phyloP scores from a whole-genome alignment of 2,888 invertebrate species.

The Nemoura dubitans region DNA sequence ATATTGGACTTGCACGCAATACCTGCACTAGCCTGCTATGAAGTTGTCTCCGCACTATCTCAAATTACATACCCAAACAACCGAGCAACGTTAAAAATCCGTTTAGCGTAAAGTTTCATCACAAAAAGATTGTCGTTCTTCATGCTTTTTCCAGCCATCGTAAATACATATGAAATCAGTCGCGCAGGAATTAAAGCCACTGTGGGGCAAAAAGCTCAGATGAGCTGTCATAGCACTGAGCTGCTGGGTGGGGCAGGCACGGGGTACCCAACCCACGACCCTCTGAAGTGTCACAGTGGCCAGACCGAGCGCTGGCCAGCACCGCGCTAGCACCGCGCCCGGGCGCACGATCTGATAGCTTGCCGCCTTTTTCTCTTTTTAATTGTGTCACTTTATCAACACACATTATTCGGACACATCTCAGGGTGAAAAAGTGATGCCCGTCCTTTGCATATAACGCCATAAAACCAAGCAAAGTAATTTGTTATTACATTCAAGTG shows the following conservation, averaged over 20 bases:
- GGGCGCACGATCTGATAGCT: background rate
- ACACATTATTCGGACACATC: background rate
- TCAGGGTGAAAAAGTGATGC: background rate
- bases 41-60: no score
- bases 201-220: background rate
- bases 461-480: no score
- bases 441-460: background rate
- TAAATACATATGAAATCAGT: background rate
- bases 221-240: background rate
- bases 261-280: background rate
- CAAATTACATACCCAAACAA: no score
- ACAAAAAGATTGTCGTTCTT: background rate
- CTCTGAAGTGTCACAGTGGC: background rate
- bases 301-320: background rate
- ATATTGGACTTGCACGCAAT: no score
- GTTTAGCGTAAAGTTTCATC: background rate
- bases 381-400: constrained; percentile 5
- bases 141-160: background rate
- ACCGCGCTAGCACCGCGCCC: background rate
- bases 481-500: background rate
- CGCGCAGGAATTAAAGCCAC: background rate
- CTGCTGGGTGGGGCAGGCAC: background rate
- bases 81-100: background rate
- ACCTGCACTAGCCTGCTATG: no score
- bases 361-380: background rate